These are phyloP conservation scores for Hyphantria cunea DNA, from an alignment of 1,140 invertebrate genomes.

Conservation along the genomic window DNA sequence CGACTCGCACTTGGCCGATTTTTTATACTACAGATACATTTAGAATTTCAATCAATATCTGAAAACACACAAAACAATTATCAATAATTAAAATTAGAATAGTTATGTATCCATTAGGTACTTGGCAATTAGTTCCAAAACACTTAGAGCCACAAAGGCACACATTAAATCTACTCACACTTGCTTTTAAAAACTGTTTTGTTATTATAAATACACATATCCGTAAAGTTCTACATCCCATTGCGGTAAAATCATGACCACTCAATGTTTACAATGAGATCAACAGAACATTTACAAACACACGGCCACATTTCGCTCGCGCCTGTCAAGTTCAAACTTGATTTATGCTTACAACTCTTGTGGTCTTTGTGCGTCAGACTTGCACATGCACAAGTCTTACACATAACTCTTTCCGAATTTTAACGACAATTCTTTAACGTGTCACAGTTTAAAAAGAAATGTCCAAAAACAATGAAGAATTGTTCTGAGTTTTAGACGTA, in stretches of 20 bases:
- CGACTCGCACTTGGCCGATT: too few relatives aligned
- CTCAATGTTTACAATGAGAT: conserved; percentile 1
- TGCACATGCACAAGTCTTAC: not conserved
- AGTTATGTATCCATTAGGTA: too few relatives aligned
- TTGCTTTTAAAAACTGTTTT: not conserved
- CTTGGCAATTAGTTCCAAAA: too few relatives aligned
- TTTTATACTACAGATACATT: too few relatives aligned
- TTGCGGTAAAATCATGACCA: not conserved
- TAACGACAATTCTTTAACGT: conserved; percentile 18
- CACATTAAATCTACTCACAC: too few relatives aligned
- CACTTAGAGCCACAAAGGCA: too few relatives aligned
- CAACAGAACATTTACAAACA: too few relatives aligned
- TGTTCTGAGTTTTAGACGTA: too few relatives aligned
- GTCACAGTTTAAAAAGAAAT: conserved; percentile 8
- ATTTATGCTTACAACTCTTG: conserved; percentile 52
- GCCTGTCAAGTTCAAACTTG: conserved; percentile 52
- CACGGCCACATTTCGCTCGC: not conserved
- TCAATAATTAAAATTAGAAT: too few relatives aligned
- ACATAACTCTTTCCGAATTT: conserved; percentile 10
- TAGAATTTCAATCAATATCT: too few relatives aligned
- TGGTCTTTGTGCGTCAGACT: conserved; percentile 57
- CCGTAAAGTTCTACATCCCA: not conserved
- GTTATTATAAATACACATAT: not conserved
- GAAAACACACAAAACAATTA: too few relatives aligned
- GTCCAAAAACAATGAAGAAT: not conserved